phyloP scores from a whole-genome alignment of 2,113 vertebrate species.

The Gnathonemus echidnorhynchus region DNA sequence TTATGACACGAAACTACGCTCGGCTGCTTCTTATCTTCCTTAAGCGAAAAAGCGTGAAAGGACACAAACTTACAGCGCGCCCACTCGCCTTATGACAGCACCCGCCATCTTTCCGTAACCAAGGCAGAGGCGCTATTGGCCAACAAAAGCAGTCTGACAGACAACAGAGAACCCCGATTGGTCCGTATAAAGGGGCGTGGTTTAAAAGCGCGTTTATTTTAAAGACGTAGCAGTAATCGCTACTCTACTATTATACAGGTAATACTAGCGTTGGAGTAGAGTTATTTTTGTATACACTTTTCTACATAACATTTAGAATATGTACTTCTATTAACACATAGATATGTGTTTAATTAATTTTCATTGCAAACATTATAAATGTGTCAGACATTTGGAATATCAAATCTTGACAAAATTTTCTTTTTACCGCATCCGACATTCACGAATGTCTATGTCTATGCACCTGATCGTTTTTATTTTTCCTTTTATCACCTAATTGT shows the following conservation, averaged over 20 bases:
- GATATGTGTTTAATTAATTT: background rate
- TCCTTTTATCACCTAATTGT: background rate
- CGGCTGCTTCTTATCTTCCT: background rate
- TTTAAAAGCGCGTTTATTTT: conserved; percentile 15
- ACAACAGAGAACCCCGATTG: conserved; percentile 36
- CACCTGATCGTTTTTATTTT: background rate
- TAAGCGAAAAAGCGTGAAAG: background rate
- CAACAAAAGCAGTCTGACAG: background rate
- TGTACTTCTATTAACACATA: background rate
- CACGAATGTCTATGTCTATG: background rate
- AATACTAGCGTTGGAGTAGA: background rate
- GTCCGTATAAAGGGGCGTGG: conserved; percentile 26
- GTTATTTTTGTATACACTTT: background rate
- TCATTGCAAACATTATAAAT: background rate
- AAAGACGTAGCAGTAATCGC: conserved; percentile 23
- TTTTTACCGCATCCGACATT: background rate
- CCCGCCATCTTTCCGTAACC: conserved; percentile 55
- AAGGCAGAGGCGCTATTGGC: conserved; percentile 42
- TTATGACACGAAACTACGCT: background rate
- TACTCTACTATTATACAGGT: background rate
- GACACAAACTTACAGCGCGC: conserved; percentile 53
- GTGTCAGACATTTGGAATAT: background rate
- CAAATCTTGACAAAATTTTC: background rate
- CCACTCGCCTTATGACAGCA: conserved; percentile 37
- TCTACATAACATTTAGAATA: background rate